phyloP scores from a whole-genome alignment of 2,888 invertebrate genomes.

The Cataglyphis altisquamis region DNA sequence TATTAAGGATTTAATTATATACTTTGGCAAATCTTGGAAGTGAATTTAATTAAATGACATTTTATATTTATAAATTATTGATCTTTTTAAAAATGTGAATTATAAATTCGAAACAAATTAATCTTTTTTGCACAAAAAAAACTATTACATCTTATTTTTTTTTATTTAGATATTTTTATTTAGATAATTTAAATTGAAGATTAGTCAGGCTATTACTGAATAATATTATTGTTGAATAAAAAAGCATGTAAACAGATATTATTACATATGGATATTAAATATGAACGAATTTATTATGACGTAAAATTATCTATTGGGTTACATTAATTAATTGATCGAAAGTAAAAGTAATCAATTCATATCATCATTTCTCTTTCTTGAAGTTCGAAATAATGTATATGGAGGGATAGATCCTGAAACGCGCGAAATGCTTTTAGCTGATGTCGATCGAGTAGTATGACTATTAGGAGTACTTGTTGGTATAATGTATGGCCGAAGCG shows the following conservation, averaged over 20 bases:
- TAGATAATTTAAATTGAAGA: background rate
- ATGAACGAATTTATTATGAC: background rate
- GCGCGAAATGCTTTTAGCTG: slow-evolving; percentile 42
- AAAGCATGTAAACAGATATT: background rate
- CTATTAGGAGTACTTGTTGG: slow-evolving; percentile 47
- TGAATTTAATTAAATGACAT: background rate
- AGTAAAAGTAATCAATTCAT: background rate
- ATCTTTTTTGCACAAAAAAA: background rate
- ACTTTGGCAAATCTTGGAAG: background rate
- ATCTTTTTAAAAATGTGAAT: background rate
- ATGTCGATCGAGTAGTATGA: slow-evolving; percentile 50
- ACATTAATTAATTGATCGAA: slow-evolving; percentile 23
- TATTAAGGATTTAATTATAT: background rate
- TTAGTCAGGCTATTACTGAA: background rate
- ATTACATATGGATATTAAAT: background rate
- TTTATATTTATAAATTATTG: background rate
- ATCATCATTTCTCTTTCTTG: slow-evolving; percentile 7
- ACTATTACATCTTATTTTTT: background rate
- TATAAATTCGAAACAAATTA: background rate
- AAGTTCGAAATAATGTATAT: slow-evolving; percentile 4
- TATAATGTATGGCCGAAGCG: slow-evolving; percentile 62
- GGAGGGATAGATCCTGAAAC: background rate
- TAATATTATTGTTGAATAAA: background rate
- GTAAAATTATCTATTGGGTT: background rate
- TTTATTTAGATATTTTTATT: slow-evolving; percentile 2